Evolutionary conservation across 2,797 vertebrate genomes (phyloP), one percentile per base, ranked within the genome.

Genomic region (Chelon auratus): DNA sequence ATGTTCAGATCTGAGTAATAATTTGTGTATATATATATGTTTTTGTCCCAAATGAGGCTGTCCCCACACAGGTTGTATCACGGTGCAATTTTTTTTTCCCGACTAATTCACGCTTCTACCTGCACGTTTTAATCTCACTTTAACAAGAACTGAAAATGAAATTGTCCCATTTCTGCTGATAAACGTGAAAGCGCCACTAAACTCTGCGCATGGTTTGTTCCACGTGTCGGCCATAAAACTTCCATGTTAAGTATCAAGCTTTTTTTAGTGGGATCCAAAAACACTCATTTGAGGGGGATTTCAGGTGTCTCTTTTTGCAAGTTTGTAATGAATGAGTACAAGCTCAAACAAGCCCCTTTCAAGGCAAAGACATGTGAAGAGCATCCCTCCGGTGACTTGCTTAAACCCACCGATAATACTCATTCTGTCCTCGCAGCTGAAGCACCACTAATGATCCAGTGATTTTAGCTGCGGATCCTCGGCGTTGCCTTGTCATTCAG

Each of bases 401-500:
- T 81, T 81, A 75, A 91, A 84, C 61, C 85, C 72, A 47, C 11
- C 57, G 78, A 89, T 85, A 86, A 86, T 71, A 33, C 82, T 56
- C 77, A 20, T 65, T 77, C 62, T 69, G 78, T 79, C 80, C 55
- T 50, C 30, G 71, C 61, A 66, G 62, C 71, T 76, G 57, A 84
- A 64, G 69, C 51, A 59, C 68, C 57, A 66, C 71, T 75, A 86
- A 85, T 84, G 82, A 92, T 80, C 62, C 62, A 7, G 54, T 85
- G 84, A 91, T 88, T 90, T 85, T 71, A 89, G 83, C 80, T 30
- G 72, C 50, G 76, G 71, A 75, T 90, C 89, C 78, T 72, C 67
- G 39, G 68, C 55, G 79, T 66, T 81, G 59, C 69, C 67, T 76
- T 82, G 81, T 83, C 88, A 88, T 75, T 84, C 77, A 48, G 62